Base-by-base conservation (phyloP, 2,113 vertebrate genomes). In the Lucifuga dentata region DNA sequence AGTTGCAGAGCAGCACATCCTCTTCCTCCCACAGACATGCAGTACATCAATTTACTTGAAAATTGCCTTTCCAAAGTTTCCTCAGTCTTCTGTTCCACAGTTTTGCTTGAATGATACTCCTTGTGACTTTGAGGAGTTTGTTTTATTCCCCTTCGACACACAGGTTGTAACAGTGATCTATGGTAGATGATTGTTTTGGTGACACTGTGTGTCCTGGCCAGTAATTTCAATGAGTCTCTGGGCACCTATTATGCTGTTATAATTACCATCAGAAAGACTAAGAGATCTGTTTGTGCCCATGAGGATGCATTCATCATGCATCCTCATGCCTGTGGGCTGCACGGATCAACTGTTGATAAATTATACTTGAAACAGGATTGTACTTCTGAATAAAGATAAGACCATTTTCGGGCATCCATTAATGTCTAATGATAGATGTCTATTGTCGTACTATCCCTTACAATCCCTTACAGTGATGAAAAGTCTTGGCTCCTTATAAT, bases 231-330 rank as follows among this genome's bases (percentile, higher is more conserved):
- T 8, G 5, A 40, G 23, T 73, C 82, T 80, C 80, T 8, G 5
- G 74, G 67, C 85, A 83, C 23, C 62, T 70, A 86, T 86, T 84
- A 83, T 67, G 68, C 62, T 55, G 53, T 74, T 77, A 72, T 89
- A 89, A 89, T 90, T 88, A 87, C 85, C 75, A 81, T 36, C 75
- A 50, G 61, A 81, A 76, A 73, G 62, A 79, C 66, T 46, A 61
- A 43, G 62, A 51, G 68, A 83, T 56, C 58, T 41, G 64, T 80
- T 69, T 72, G 49, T 55, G 53, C 16, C 49, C 38, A 23, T 73
- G 41, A 65, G n/a, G n/a, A 35, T 21, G 65, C 73, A 81, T 88
- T 81, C 66, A 85, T 89, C 78, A 84, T 71, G 69, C 52, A 75
- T 68, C 15, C 46, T 43, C 26, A 13, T 72, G 81, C 84, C 81